Evolutionary conservation across 2,888 invertebrate genomes (phyloP), one percentile per base, ranked within the genome.

Genomic region (Eutolmus rufibarbis): DNA sequence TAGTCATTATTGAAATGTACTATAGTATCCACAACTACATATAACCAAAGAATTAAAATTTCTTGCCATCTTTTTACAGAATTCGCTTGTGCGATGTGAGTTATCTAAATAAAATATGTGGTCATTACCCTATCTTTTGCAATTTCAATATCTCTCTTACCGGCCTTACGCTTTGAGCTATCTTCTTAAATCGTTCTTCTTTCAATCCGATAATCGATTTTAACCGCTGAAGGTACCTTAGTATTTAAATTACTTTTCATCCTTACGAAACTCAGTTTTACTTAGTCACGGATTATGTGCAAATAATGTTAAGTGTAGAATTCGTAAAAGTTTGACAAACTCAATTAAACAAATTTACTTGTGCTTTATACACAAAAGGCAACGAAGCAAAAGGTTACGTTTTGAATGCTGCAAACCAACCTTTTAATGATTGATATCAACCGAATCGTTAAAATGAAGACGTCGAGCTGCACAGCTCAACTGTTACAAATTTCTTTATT

Each of bases 211-310:
- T 37, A 40, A 37, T 57, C 40, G 66, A 14, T 40, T 66, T 51
- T 14, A 16, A 56, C 56, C 7, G 14, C 37, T n/a, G 40, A 19
- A 57, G 86, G 37, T 66, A 78, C 23, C 66, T 66, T 79, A 87
- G 31, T 87, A 79, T 87, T 79, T 74, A 79, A 57, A 87, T 81
- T 79, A 87, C 79, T 87, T 87, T 87, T 31, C 31, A 56, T 31
- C 16, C 12, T 85, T 74, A 31, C 34, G 46, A 23, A 46, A 74
- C n/a, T 34, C 40, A 46, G 19, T 85, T 23, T 46, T 34, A 82
- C 7, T 19, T 46, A 46, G n/a, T 46, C 40, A n/a, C 79, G n/a
- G 79, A 12, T 43, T 23, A 85, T 85, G 8, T 28, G 7, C 74
- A 74, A 46, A 14, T 85, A 85, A 46, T 74, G 31, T 16, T 16